Conservation (phyloP, 2,113 vertebrate species). For the Promerops cafer region DNA sequence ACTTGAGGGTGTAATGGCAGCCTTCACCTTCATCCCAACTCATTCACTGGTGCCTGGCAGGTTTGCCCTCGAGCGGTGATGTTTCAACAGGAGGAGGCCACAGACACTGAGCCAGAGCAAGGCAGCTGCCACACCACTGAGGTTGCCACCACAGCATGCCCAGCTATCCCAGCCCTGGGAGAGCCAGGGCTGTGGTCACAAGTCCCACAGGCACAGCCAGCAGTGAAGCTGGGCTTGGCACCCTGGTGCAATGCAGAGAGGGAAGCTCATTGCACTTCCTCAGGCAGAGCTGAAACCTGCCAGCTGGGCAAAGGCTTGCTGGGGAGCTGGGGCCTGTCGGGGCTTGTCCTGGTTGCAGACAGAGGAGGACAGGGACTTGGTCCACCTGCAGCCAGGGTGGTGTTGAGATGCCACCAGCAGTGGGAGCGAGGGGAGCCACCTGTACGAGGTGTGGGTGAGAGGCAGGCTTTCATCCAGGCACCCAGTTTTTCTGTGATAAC, state of each 20-base stretch:
- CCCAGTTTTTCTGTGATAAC: background rate
- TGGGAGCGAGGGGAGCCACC: background rate
- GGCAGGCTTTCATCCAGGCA: background rate
- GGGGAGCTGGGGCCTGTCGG: background rate
- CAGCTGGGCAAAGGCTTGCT: background rate
- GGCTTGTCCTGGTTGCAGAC: background rate
- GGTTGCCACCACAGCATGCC: background rate
- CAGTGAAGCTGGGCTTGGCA: background rate
- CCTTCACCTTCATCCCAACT: background rate
- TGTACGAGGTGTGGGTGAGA: background rate
- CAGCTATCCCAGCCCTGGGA: background rate
- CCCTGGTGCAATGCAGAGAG: fast-evolving
- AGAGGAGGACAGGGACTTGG: background rate
- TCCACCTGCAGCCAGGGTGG: background rate
- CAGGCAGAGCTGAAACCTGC: background rate
- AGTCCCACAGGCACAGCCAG: background rate
- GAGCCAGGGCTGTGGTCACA: background rate
- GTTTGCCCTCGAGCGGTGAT: background rate
- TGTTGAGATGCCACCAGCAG: background rate
- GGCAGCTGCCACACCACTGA: fast-evolving
- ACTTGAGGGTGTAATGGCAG: background rate
- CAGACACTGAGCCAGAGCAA: background rate
- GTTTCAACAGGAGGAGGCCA: background rate
- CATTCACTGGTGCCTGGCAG: background rate
- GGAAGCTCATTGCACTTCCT: background rate